Conservation (phyloP, 2,888 invertebrate genomes). For the Cheilosia vulpina region DNA sequence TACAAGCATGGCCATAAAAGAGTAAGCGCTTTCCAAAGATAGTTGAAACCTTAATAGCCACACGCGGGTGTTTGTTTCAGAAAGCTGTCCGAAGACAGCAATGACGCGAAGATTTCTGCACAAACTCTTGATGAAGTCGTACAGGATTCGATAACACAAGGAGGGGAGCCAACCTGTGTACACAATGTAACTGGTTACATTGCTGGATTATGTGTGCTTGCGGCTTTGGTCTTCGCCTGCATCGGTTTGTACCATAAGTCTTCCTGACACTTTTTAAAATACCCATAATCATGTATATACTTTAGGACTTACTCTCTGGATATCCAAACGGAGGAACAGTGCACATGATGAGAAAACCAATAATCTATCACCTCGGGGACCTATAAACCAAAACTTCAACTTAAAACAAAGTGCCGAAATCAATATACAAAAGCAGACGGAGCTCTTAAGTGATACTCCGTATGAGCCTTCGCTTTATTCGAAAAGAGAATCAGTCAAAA, state of each 20-base stretch:
- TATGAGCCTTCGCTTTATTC: constrained; percentile 37
- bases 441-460: constrained; percentile 2
- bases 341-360: background rate
- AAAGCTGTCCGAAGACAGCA: constrained; percentile 1
- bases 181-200: constrained; percentile 60
- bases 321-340: background rate
- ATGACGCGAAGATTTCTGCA: constrained; percentile 1
- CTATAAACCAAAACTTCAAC: constrained; percentile 27
- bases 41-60: background rate
- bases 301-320: constrained; percentile 38
- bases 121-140: constrained; percentile 25
- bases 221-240: constrained; percentile 55
- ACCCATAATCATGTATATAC: background rate
- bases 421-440: constrained; percentile 10
- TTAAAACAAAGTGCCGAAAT: constrained; percentile 42
- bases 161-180: background rate
- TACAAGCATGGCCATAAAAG: constrained; percentile 65
- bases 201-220: constrained; percentile 62
- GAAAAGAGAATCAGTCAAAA: constrained; percentile 46
- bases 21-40: constrained; percentile 51
- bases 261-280: background rate
- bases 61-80: constrained; percentile 4
- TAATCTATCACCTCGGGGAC: constrained; percentile 2
- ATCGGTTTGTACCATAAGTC: constrained; percentile 61
- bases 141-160: background rate